Conservation (phyloP, 2,113 vertebrate genomes). For the Opisthocomus hoazin region DNA sequence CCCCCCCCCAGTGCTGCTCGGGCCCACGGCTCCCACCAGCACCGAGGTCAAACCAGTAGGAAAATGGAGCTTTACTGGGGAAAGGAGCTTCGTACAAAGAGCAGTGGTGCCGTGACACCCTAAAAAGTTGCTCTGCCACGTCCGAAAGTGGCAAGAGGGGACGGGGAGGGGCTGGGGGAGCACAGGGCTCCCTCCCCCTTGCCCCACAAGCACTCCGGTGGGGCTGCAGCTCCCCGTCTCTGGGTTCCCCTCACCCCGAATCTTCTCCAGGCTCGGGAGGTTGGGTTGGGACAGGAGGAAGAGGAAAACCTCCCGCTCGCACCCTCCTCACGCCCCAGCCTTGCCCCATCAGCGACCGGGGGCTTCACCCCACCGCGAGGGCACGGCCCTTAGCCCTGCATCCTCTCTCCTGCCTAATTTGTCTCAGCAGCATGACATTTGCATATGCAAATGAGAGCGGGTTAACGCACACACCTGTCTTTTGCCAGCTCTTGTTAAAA, state of each 20-base stretch:
- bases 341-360: fast-evolving
- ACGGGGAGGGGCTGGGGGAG: not conserved
- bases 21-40: not conserved
- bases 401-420: not conserved
- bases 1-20: not conserved
- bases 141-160: fast-evolving
- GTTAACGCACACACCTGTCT: not conserved
- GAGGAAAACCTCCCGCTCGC: not conserved
- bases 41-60: not conserved
- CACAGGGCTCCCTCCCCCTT: fast-evolving
- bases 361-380: fast-evolving
- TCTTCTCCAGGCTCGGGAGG: not conserved
- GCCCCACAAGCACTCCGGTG: not conserved
- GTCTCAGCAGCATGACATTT: fast-evolving
- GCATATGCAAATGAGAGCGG: not conserved
- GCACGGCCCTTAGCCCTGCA: not conserved
- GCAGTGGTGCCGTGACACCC: fast-evolving
- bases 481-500: not conserved
- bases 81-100: not conserved
- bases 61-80: not conserved
- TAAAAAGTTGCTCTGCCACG: not conserved
- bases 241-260: not conserved
- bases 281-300: not conserved
- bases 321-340: too few species aligned
- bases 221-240: not conserved